Evolutionary conservation across 1,140 invertebrate species (phyloP).

Genomic region (Drosophila gunungcola): DNA sequence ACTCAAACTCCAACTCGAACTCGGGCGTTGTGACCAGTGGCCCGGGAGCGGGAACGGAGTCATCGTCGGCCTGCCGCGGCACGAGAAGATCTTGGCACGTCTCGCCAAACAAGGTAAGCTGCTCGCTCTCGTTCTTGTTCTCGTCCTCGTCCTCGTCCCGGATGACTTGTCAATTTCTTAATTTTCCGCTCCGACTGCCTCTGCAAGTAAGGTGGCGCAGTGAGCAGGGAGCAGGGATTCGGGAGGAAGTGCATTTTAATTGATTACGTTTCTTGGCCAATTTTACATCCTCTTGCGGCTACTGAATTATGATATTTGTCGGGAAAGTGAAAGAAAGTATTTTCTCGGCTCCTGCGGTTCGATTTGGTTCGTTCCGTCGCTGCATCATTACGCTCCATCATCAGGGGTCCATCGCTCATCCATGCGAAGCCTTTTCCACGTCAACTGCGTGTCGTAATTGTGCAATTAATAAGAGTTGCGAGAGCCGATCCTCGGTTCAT

Average conservation of each 20-base stretch:
- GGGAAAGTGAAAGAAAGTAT: slow-evolving; percentile 80
- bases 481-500: slow-evolving; percentile 29
- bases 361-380: slow-evolving; percentile 40
- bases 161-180: slow-evolving; percentile 55
- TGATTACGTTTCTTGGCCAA: slow-evolving; percentile 62
- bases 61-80: slow-evolving; percentile 35
- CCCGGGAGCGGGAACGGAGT: slow-evolving; percentile 8
- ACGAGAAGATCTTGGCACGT: slow-evolving; percentile 89
- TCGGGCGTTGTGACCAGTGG: slow-evolving; percentile 4
- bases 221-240: background rate
- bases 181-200: slow-evolving; percentile 70
- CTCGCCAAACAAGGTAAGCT: slow-evolving; percentile 88
- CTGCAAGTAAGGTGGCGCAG: background rate
- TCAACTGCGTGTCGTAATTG: slow-evolving; percentile 80
- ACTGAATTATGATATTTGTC: slow-evolving; percentile 77
- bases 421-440: slow-evolving; percentile 40
- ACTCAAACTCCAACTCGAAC: slow-evolving; percentile 1
- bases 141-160: slow-evolving; percentile 8
- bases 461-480: slow-evolving; percentile 76
- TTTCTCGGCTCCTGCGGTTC: slow-evolving; percentile 54
- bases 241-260: slow-evolving; percentile 49
- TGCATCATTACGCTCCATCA: slow-evolving; percentile 52
- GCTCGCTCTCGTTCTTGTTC: slow-evolving; percentile 4
- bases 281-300: slow-evolving; percentile 42
- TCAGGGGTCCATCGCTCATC: slow-evolving; percentile 62